Evolutionary conservation across 2,888 invertebrate genomes (phyloP), one percentile per base, ranked within the genome.

Genomic region (Thecophora atra): DNA sequence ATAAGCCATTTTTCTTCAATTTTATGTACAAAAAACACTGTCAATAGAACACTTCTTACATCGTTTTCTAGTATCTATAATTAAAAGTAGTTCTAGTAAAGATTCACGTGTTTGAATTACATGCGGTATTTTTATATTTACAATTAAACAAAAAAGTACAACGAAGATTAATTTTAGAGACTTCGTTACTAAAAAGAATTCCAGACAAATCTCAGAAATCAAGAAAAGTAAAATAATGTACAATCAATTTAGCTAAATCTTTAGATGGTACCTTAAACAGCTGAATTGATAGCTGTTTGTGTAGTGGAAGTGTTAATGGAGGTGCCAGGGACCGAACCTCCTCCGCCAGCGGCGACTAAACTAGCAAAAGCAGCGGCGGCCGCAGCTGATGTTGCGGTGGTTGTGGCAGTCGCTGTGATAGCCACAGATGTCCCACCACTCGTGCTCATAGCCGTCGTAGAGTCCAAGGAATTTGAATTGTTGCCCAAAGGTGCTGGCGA

Each of bases 251-350:
- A 37, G 37, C 37, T 37, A 37, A 37, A 37, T 37, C 37, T 11
- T 37, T 11, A 37, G 37, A 37, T 6, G 6, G 37, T 17, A 8
- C n/a, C 75, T 76, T 83, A 84, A 76, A 84, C 84, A 71, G 84
- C 84, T 70, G 84, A 85, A 78, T 85, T 85, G 42, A 85, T 84
- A 44, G 81, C 84, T 65, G 83, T 79, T 72, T 81, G 81, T 21
- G 78, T 77, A 15, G 78, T 74, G 72, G 80, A 78, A n/a, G 78
- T 76, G 68, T 72, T 76, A 37, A 77, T 76, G 42, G 75, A 73
- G 56, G 72, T 72, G 26, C 72, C 54, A 51, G 71, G 51, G 68
- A 72, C 74, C 17, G 73, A 70, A 58, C 74, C 69, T 26, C 58
- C 67, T 37, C 47, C 51, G 65, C 54, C 68, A n/a, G 75, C 73